Conservation (phyloP, 2,888 invertebrate genomes). For the Cephus pulcher region DNA sequence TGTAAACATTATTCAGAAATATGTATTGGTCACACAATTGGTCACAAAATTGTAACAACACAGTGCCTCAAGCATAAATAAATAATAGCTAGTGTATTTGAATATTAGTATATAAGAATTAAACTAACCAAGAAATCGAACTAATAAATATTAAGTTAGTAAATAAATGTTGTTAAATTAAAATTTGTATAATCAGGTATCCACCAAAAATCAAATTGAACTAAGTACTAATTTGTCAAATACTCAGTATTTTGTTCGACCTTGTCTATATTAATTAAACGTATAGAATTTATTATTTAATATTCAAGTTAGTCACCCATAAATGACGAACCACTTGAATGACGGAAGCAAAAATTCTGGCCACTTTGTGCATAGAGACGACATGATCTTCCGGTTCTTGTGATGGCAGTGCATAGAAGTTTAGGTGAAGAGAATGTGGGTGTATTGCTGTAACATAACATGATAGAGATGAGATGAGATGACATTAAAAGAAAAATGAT, state of each 20-base stretch:
- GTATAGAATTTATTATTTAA: neutral
- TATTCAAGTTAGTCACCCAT: constrained; percentile 35
- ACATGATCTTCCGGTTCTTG: constrained; percentile 50
- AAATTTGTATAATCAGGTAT: neutral
- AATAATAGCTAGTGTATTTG: neutral
- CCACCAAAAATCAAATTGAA: neutral
- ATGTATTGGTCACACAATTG: neutral
- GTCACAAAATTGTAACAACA: neutral
- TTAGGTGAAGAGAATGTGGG: constrained; percentile 29
- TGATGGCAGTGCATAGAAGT: constrained; percentile 44
- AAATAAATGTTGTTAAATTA: neutral
- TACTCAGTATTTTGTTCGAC: neutral
- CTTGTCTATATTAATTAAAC: neutral
- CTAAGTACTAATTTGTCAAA: neutral
- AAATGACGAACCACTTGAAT: constrained; percentile 39
- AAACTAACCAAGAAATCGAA: neutral
- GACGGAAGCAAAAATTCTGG: constrained; percentile 42
- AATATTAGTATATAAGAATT: neutral
- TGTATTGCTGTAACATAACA: constrained; percentile 35
- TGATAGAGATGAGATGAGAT: neutral
- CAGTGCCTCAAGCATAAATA: neutral
- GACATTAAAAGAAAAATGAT: neutral
- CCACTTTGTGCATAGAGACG: constrained; percentile 36
- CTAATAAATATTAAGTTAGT: neutral
- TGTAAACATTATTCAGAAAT: neutral